Base-by-base conservation (phyloP, 2,113 vertebrate species). In the Arothron firmamentum region DNA sequence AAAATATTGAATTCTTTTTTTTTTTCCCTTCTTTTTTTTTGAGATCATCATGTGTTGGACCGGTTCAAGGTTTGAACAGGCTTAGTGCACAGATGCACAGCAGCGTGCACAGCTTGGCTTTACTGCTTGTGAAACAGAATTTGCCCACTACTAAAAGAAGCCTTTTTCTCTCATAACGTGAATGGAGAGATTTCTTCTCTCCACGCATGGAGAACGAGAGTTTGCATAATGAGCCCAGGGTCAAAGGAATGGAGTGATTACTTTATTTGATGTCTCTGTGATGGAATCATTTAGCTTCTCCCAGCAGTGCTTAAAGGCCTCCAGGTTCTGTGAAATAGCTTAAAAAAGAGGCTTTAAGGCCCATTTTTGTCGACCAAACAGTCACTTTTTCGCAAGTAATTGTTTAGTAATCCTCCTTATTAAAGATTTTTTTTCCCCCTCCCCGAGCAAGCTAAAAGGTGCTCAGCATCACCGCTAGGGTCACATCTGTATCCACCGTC, bases 381-480 rank as follows among this genome's bases (percentile, higher is more conserved):
- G 0, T 75, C 48, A n/a, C 67, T 52, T 46, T 11, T 61, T 73
- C 45, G n/a, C 16, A 14, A 47, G 58, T 65, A 75, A 84, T 76
- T 76, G 66, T 80, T 74, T 67, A 74, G 62, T 81, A 78, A 83
- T 79, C 84, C 74, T 68, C 56, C 80, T 85, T 79, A 85, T 88
- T 83, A 82, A 28, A 41, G 16, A 45, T 41, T 79, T 78, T 63
- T 41, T 79, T 78, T 63, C 71, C 70, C 65, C 57, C 43, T 67
- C 70, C 69, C 59, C 38, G 50, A 73, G 75, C 74, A 48, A 67
- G 55, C 72, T 70, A 75, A 81, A 80, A 72, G 66, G 56, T 80
- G 74, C 60, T 62, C 72, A 77, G 62, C 79, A 66, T 74, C 62
- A 70, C 78, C 60, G 62, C 77, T 66, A 66, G 77, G 68, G 64